Evolutionary conservation across 2,113 vertebrate genomes (phyloP).

Genomic region (Platycercus adscitus): DNA sequence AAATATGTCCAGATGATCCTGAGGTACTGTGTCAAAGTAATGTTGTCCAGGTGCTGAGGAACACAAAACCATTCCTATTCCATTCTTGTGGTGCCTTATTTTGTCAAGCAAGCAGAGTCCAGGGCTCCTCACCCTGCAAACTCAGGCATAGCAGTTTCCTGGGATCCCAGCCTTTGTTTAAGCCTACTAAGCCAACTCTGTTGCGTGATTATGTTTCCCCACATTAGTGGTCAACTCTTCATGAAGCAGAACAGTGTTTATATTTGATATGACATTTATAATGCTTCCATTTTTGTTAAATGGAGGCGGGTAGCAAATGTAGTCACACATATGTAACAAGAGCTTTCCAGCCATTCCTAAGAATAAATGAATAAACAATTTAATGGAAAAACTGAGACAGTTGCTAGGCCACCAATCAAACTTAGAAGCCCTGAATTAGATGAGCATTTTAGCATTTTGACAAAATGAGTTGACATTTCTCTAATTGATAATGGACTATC

Average conservation of each 20-base stretch:
- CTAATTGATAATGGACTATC: background rate
- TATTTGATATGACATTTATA: background rate
- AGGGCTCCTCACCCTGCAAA: background rate
- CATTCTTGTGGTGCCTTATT: background rate
- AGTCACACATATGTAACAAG: background rate
- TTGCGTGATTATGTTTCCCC: background rate
- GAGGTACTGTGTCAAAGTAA: background rate
- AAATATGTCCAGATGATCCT: background rate
- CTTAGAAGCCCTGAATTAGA: background rate
- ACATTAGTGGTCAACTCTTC: background rate
- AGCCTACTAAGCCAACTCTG: background rate
- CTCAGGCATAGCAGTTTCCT: fast-evolving
- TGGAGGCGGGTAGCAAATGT: background rate
- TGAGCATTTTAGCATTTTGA: background rate
- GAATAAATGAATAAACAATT: background rate
- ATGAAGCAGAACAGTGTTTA: background rate
- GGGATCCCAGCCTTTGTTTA: background rate
- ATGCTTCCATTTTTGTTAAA: background rate
- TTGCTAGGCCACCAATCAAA: background rate
- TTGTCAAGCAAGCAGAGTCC: background rate
- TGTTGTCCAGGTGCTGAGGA: background rate
- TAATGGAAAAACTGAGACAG: background rate
- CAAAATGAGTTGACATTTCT: background rate
- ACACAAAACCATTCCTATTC: background rate
- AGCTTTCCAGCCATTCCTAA: background rate